Conservation (phyloP, 2,113 vertebrate genomes). For the Hippolais icterina region DNA sequence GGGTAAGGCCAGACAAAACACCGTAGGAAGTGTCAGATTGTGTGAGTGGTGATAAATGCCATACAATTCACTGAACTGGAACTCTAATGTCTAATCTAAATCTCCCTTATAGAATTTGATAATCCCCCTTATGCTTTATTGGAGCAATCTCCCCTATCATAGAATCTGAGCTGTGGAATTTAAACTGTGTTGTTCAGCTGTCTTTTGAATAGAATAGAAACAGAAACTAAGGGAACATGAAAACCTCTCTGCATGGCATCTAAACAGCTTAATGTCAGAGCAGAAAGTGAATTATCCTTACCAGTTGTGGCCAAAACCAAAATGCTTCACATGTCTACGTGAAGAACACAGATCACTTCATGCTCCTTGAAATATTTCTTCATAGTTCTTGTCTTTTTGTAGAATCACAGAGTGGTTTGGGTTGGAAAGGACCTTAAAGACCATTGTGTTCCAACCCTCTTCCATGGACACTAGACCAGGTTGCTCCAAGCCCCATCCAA, state of each 20-base stretch:
- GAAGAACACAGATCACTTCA: not conserved
- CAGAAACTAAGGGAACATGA: not conserved
- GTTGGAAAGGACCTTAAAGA: not conserved
- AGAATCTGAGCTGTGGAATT: not conserved
- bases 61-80: not conserved
- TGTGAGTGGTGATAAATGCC: not conserved
- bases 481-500: fast-evolving
- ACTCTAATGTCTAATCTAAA: not conserved
- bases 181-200: not conserved
- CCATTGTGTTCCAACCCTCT: fast-evolving
- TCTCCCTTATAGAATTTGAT: not conserved
- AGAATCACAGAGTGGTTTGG: not conserved
- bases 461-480: fast-evolving
- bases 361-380: not conserved
- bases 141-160: not conserved
- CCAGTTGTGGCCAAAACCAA: not conserved
- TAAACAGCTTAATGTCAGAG: not conserved
- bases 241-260: not conserved
- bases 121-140: not conserved
- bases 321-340: not conserved
- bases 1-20: not conserved
- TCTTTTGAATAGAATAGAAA: not conserved
- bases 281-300: not conserved
- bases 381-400: not conserved
- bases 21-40: fast-evolving